These are phyloP conservation scores for Malurus cyaneus DNA, from an alignment of 2,113 vertebrate species.

Conservation along the genomic window DNA sequence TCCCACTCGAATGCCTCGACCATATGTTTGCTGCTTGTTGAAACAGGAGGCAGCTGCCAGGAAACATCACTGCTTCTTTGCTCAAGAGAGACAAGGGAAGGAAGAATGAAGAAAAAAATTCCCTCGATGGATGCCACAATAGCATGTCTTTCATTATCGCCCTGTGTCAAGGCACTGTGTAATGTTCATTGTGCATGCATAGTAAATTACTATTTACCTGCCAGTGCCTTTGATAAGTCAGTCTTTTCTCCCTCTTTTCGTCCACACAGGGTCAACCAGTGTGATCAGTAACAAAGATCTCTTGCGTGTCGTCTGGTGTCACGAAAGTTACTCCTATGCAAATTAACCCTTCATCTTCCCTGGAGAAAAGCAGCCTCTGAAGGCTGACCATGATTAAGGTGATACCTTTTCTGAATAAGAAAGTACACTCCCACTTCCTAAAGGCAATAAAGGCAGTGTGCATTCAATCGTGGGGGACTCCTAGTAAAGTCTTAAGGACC, in stretches of 20 bases:
- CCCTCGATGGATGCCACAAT: slow-evolving; percentile 82
- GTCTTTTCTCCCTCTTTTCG: slow-evolving; percentile 74
- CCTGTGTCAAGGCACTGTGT: slow-evolving; percentile 84
- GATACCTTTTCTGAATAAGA: slow-evolving; percentile 85
- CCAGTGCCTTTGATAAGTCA: slow-evolving; percentile 86
- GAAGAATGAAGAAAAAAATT: slow-evolving; percentile 72
- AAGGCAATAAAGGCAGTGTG: no score
- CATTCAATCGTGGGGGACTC: no score
- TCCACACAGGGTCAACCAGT: no score
- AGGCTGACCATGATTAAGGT: no score
- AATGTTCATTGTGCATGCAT: slow-evolving; percentile 88
- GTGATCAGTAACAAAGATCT: no score
- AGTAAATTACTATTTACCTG: slow-evolving; percentile 93
- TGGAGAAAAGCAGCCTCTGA: no score
- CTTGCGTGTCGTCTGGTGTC: no score
- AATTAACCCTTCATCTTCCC: no score
- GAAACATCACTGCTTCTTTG: slow-evolving; percentile 78
- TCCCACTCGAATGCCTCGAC: no score
- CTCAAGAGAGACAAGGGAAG: slow-evolving; percentile 80
- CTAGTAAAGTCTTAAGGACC: no score
- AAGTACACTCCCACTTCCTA: slow-evolving; percentile 80
- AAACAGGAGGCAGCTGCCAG: slow-evolving; percentile 85
- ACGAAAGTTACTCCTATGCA: no score
- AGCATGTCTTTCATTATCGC: slow-evolving; percentile 87
- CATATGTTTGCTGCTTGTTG: no score